Base-by-base conservation (phyloP, 1,140 invertebrate genomes). In the fruit fly (Drosophila melanogaster) region DNA sequence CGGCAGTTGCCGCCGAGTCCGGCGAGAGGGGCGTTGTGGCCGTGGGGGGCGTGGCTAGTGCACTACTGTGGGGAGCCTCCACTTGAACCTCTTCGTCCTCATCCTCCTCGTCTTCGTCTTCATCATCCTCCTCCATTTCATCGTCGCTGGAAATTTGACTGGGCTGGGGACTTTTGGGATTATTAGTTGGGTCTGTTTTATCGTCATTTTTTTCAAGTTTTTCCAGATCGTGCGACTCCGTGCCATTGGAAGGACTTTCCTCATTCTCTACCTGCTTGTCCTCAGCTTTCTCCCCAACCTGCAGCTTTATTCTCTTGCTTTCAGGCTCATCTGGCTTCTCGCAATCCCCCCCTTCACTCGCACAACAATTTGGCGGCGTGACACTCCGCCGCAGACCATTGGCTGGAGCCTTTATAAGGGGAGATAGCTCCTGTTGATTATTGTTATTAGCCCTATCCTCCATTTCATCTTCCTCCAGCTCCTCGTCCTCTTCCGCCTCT, bases 1-100 rank as follows among this genome's bases (percentile, higher is more conserved):
- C 90, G 3, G 90, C 90, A 22, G 90, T 91, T 40, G 90, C 90
- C 5, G 90, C 86, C 41, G 90, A 91, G 30, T 91, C 86, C 5
- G 90, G 90, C 7, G 86, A 90, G 46, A 83, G 67, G 50, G 90
- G 90, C 38, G 83, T 86, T 50, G 73, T 89, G n/a, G 90, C 83
- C 56, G 90, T 85, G 59, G 90, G 90, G 50, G 90, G 80, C 44
- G 80, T 81, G n/a, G 55, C 74, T 15, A 85, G 30, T 0, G 90
- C 86, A 64, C 70, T 91, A 41, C 72, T 91, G 17, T 89, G 86
- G 26, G 90, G 90, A 30, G 86, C 83, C 54, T 91, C 73, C 11
- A 37, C 37, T 22, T 66, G 75, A 2, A 30, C 51, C 15, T 57
- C 49, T 15, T 57, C 57, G 8, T 54, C 59, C n/a, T 53, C 46